Evolutionary conservation across 2,888 invertebrate genomes (phyloP), one percentile per base, ranked within the genome.

Genomic region (Lepidocyrtoides sp.): DNA sequence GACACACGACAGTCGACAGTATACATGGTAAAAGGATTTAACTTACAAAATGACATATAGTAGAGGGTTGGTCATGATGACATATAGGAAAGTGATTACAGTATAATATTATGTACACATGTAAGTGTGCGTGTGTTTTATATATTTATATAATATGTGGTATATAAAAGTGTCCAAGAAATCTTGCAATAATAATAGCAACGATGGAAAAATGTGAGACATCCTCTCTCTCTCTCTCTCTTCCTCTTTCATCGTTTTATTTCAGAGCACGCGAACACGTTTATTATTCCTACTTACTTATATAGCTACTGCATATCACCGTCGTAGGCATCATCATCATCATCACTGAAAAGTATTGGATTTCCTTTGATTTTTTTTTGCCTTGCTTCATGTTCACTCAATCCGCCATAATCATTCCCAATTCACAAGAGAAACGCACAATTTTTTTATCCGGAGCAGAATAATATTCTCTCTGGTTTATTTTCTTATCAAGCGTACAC

Each of bases 361-460:
- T 87, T 87, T 77, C 86, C 44, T 60, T 87, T 77, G 85, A 85
- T 85, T 85, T 75, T 32, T 36, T 32, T n/a, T n/a, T n/a, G 5
- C 26, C 17, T 41, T 81, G 57, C 54, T 44, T 0, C 17, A 10
- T 17, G 32, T 17, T 66, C 69, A 36, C 17, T 69, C 41, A 41
- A 69, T 69, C 20, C 36, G 41, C 17, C 36, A 69, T 69, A 26
- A 63, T 63, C 26, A 32, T 69, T 36, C 69, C 14, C 36, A 20
- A 69, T 17, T 69, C 75, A 75, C 48, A 26, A 29, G 48, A 75
- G 48, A 75, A 48, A 51, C 36, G 20, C 20, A 60, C 60, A 60
- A 12, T 20, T 26, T 60, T 26, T 60, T 2, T 51, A 4, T n/a
- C 20, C n/a, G n/a, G n/a, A n/a, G 57, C 29, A 63, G 14, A 23